phyloP scores from a whole-genome alignment of 2,888 invertebrate species.

The Drosophila antonietae region DNA sequence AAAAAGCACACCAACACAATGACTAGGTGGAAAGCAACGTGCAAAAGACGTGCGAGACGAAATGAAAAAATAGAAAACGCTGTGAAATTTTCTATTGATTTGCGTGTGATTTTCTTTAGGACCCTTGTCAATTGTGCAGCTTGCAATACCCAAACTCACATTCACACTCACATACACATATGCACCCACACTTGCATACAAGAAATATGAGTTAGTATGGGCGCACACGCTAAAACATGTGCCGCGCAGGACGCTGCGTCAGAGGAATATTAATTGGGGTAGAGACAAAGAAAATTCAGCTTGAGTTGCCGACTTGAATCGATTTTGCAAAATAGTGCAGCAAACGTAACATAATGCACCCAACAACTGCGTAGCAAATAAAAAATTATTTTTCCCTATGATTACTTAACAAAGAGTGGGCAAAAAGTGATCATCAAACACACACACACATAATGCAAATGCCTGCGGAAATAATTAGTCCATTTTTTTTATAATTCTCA shows the following conservation, averaged over 20 bases:
- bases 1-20: conserved; percentile 46
- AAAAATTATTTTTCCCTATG: conserved; percentile 37
- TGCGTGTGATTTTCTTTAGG: conserved; percentile 24
- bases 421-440: conserved; percentile 47
- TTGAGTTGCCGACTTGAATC: conserved; percentile 41
- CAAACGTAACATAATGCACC: conserved; percentile 4
- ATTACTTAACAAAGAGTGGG: conserved; percentile 68
- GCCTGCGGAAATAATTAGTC: conserved; percentile 40
- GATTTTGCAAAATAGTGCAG: conserved; percentile 61
- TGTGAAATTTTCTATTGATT: conserved; percentile 74
- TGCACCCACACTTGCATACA: background rate
- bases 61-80: conserved; percentile 37
- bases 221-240: conserved; percentile 58
- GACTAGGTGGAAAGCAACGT: conserved; percentile 52
- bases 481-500: conserved; percentile 39
- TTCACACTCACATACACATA: conserved; percentile 9
- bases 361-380: conserved; percentile 8
- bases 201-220: conserved; percentile 29
- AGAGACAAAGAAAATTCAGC: conserved; percentile 37
- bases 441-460: conserved; percentile 38
- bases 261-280: conserved; percentile 44
- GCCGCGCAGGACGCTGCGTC: conserved; percentile 75
- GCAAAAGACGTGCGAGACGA: conserved; percentile 36
- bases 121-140: conserved; percentile 48
- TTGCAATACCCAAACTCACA: conserved; percentile 23